Evolutionary conservation across 2,113 vertebrate genomes (phyloP), one percentile per base, ranked within the genome.

Genomic region (Mixornis gularis): DNA sequence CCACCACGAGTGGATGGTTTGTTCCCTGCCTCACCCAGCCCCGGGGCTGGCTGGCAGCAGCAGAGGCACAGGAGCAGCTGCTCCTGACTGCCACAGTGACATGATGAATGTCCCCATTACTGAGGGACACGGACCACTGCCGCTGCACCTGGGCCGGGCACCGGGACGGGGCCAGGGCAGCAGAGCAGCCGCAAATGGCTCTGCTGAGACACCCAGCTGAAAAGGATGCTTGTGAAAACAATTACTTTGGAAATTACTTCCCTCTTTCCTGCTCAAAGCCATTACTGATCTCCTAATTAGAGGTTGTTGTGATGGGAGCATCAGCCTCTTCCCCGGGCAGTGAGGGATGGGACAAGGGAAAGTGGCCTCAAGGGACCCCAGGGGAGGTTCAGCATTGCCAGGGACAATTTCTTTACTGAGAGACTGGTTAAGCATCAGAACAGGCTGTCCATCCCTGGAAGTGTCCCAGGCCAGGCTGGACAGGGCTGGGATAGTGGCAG

Each of bases 91-190:
- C 30, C 87, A 26, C 46, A 16, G 73, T 19, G 91, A 66, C 36
- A 38, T 95, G 94, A 96, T 96, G 52, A 6, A 93, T 90, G 80
- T 66, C 9, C 77, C 56, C 66, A 65, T 90, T 79, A 90, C 1
- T 6, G 85, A 70, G 83, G 34, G 87, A 95, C 89, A 87, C 85
- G 78, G 95, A 90, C 36, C 89, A 9, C 63, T 87, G 76, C 86
- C 79, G 44, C 51, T 56, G 78, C 95, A 96, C 90, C 95, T 96
- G 92, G 87, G 66, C 66, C 18, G 36, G 69, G 56, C 17, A 93
- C 87, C 41, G 87, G 4, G 10, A 65, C 38, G 13, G 70, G 40
- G 5, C 24, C 5, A 4, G 43, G 70, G 80, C 85, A 82, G 89
- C 83, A 51, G 41, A 59, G 76, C 69, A 41, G 34, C 38, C 44